These are phyloP conservation scores for Craterocephalus amniculus DNA, from an alignment of 2,797 vertebrate genomes.

Conservation along the genomic window DNA sequence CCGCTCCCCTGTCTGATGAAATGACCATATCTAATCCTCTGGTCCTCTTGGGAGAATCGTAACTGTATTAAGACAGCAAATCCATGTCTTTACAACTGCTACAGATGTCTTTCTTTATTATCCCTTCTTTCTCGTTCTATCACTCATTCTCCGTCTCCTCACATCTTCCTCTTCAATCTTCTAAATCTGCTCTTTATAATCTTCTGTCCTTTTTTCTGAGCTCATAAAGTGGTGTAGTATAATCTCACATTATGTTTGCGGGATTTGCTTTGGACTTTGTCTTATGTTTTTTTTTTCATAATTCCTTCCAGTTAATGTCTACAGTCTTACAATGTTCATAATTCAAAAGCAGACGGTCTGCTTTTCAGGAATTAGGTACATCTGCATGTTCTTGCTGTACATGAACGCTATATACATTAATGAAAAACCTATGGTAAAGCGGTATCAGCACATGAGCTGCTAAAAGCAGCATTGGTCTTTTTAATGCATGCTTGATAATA, in stretches of 20 bases:
- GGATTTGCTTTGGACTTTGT: constrained; percentile 43
- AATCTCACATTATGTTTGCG: constrained; percentile 71
- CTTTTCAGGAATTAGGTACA: constrained; percentile 33
- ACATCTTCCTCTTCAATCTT: constrained; percentile 60
- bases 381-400: neutral
- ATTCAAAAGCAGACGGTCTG: neutral
- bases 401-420: neutral
- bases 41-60: constrained; percentile 71
- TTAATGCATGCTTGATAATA: too few species aligned
- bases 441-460: too few species aligned
- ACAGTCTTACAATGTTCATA: constrained; percentile 13
- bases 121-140: constrained; percentile 65
- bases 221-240: constrained; percentile 57
- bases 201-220: constrained; percentile 32
- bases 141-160: constrained; percentile 48
- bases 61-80: constrained; percentile 81
- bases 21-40: constrained; percentile 79
- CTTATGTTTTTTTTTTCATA: constrained; percentile 27
- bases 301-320: constrained; percentile 16
- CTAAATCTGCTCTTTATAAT: constrained; percentile 70
- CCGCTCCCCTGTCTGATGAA: constrained; percentile 68
- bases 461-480: too few species aligned
- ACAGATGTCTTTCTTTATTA: constrained; percentile 82
- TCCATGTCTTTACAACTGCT: constrained; percentile 77
- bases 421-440: neutral